These are phyloP conservation scores for Beroe forskalii DNA, from an alignment of 37 sponge, comb jelly and placozoan genomes.

Conservation along the genomic window DNA sequence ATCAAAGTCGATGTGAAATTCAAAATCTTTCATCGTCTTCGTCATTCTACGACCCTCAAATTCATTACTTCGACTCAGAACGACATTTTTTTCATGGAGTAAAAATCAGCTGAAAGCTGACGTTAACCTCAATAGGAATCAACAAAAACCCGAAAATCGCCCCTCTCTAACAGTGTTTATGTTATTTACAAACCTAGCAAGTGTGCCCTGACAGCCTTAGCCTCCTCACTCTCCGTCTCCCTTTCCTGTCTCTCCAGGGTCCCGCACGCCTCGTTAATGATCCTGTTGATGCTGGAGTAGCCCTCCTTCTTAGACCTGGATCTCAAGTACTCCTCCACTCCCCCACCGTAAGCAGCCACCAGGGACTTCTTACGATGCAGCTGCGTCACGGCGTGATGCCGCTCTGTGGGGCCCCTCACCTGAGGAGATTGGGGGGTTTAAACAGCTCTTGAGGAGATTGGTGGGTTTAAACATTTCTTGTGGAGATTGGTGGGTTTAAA, in stretches of 20 bases:
- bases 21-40: too few species aligned
- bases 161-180: too few species aligned
- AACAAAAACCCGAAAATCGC: too few species aligned
- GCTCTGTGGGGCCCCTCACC: background rate
- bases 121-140: too few species aligned
- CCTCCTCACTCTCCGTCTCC: background rate
- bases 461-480: too few species aligned
- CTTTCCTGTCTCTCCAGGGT: slow-evolving; percentile 12
- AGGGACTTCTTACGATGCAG: slow-evolving; percentile 7
- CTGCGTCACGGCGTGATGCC: background rate
- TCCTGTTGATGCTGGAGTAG: background rate
- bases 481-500: too few species aligned
- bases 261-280: slow-evolving; percentile 26
- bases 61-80: too few species aligned
- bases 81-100: too few species aligned
- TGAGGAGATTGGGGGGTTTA: background rate
- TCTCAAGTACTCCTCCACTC: background rate
- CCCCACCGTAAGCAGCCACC: slow-evolving; percentile 7
- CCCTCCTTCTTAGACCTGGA: background rate
- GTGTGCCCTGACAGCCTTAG: background rate
- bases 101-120: too few species aligned
- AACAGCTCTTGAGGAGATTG: background rate
- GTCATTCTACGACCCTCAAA: too few species aligned
- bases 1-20: too few species aligned
- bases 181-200: slow-evolving; percentile 43